Percentiles rank a stretch among this genome's conserved stretches.
These are phyloP conservation scores for Gortyna flavago DNA, from an alignment of 2,888 invertebrate species.

Conservation along the genomic window DNA sequence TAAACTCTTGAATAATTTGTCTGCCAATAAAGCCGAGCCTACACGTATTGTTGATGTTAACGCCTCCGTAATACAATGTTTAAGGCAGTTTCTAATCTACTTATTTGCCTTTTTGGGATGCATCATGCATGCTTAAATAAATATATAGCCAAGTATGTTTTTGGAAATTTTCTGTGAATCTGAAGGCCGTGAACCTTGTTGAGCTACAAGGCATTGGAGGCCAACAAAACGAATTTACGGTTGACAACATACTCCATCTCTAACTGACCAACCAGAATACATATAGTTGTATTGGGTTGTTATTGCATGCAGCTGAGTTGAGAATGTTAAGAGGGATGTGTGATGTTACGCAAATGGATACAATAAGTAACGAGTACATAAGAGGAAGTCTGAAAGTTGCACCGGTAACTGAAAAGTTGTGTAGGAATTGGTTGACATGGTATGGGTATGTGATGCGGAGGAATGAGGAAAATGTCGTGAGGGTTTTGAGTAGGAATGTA, in stretches of 20 bases:
- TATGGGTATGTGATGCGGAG: background rate
- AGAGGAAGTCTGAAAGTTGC: background rate
- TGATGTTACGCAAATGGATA: background rate
- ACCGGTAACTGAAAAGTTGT: background rate
- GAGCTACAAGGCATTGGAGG: too few relatives aligned
- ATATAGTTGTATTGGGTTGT: background rate
- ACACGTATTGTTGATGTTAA: slow-evolving; percentile 48
- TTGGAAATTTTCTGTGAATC: background rate
- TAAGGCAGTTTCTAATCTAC: slow-evolving; percentile 30
- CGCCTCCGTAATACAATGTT: slow-evolving; percentile 52
- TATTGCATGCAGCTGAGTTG: background rate
- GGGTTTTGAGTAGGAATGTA: too few relatives aligned
- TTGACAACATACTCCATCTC: background rate
- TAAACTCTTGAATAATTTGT: slow-evolving; percentile 50
- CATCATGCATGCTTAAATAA: background rate
- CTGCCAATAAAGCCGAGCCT: slow-evolving; percentile 54
- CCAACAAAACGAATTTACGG: background rate
- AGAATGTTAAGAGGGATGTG: background rate
- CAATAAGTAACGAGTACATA: background rate
- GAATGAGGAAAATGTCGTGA: background rate
- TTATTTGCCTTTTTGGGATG: slow-evolving; percentile 16
- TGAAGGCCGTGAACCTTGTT: background rate
- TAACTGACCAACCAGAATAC: background rate
- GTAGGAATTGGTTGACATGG: background rate
- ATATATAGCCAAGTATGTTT: slow-evolving; percentile 9